Conservation (phyloP, 2,113 vertebrate genomes). For the Tragulus kanchil region DNA sequence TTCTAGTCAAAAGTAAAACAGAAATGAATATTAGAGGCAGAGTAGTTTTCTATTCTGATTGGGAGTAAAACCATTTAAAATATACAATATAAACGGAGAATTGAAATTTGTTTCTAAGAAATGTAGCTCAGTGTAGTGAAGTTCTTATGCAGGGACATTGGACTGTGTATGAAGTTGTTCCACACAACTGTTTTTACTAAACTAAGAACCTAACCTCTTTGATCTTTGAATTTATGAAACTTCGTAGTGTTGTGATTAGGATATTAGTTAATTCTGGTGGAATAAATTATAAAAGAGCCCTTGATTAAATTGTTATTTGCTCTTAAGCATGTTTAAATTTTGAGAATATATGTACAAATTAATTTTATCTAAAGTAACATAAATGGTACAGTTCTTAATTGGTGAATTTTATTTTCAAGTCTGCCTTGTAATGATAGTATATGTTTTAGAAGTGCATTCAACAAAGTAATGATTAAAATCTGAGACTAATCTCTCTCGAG, state of each 20-base stretch:
- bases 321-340: not conserved
- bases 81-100: not conserved
- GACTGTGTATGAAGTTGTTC: not conserved
- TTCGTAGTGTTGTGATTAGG: not conserved
- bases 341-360: not conserved
- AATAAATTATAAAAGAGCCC: no score
- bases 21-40: not conserved
- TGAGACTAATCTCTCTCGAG: not conserved
- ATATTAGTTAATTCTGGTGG: not conserved
- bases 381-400: not conserved
- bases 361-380: slow-evolving; percentile 18
- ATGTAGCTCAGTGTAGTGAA: not conserved
- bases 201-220: not conserved
- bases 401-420: not conserved
- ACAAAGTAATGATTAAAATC: not conserved
- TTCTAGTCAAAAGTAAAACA: not conserved
- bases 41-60: slow-evolving; percentile 5
- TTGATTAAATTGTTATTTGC: slow-evolving; percentile 27
- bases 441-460: not conserved
- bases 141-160: not conserved
- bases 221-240: not conserved
- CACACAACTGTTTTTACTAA: not conserved
- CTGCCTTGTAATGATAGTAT: not conserved
- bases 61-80: not conserved
- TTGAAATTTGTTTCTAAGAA: slow-evolving; percentile 6